These are phyloP conservation scores for Nomada fucata DNA, from an alignment of 2,888 invertebrate genomes.

Conservation along the genomic window DNA sequence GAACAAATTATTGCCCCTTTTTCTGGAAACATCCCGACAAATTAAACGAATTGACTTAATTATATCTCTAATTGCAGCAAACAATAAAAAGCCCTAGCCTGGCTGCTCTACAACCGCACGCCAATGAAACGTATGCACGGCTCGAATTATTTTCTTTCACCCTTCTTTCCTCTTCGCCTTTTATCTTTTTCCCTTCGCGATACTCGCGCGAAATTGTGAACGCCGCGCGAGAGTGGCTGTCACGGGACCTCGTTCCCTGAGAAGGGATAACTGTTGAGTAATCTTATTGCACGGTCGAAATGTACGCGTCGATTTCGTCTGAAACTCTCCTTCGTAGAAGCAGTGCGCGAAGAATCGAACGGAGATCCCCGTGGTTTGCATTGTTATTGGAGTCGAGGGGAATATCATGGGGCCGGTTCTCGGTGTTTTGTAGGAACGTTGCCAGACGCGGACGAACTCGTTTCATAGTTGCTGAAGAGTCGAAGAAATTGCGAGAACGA, in stretches of 20 bases:
- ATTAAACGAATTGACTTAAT: constrained; percentile 60
- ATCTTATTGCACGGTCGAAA: no score
- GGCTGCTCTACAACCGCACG: not conserved
- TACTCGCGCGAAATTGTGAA: no score
- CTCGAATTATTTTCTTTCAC: not conserved
- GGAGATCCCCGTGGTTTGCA: no score
- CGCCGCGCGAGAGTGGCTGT: no score
- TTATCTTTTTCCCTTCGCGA: no score
- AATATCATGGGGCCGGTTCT: not conserved
- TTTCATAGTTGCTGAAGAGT: constrained; percentile 16
- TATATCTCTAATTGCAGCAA: constrained; percentile 53
- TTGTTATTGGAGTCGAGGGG: not conserved
- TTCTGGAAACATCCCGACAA: constrained; percentile 44
- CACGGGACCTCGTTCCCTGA: no score
- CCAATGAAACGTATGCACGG: not conserved
- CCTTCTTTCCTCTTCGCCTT: not conserved
- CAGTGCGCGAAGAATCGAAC: no score
- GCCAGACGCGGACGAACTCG: constrained; percentile 8
- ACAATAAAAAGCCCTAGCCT: constrained; percentile 35
- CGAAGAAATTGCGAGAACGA: constrained; percentile 34
- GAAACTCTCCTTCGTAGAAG: no score
- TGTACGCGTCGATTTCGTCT: no score
- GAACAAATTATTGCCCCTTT: constrained; percentile 36
- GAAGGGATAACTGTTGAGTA: no score
- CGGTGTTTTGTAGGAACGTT: constrained; percentile 3